Conservation (phyloP, 2,888 invertebrate species). For the Scrobipalpa costella region DNA sequence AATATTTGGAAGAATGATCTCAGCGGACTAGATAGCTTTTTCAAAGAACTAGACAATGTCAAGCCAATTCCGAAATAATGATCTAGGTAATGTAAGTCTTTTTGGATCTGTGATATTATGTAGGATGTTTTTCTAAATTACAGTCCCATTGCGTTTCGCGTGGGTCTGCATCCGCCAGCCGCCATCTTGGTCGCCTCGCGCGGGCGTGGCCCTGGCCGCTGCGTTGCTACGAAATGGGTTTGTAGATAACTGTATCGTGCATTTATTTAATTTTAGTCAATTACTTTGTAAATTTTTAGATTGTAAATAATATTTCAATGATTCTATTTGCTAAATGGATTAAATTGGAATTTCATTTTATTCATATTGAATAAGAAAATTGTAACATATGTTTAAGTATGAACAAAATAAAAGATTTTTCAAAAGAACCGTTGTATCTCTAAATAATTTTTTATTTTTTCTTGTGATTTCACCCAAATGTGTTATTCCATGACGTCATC, state of each 20-base stretch:
- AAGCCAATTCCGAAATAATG: constrained; percentile 70
- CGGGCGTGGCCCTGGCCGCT: constrained; percentile 78
- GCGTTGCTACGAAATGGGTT: constrained; percentile 82
- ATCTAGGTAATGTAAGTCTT: constrained; percentile 64
- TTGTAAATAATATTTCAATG: constrained; percentile 67
- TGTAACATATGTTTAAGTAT: constrained; percentile 81
- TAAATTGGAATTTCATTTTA: constrained; percentile 73
- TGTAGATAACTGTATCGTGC: constrained; percentile 78
- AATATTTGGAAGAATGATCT: constrained; percentile 82
- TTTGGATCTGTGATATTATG: constrained; percentile 76
- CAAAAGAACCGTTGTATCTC: constrained; percentile 54
- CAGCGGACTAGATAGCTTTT: constrained; percentile 84
- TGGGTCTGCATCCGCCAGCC: constrained; percentile 79
- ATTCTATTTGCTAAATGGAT: constrained; percentile 57
- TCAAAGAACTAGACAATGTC: constrained; percentile 82
- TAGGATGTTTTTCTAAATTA: constrained; percentile 81
- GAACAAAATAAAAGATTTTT: constrained; percentile 66
- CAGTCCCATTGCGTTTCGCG: constrained; percentile 81
- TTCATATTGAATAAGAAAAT: constrained; percentile 79
- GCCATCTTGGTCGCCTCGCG: constrained; percentile 82
- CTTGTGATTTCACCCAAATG: constrained; percentile 74
- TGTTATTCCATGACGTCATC: constrained; percentile 78
- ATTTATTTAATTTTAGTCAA: constrained; percentile 63
- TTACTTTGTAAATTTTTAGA: constrained; percentile 41
- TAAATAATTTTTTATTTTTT: constrained; percentile 55